Conservation (phyloP, 2,797 vertebrate species). For the Eremophila alpestris region DNA sequence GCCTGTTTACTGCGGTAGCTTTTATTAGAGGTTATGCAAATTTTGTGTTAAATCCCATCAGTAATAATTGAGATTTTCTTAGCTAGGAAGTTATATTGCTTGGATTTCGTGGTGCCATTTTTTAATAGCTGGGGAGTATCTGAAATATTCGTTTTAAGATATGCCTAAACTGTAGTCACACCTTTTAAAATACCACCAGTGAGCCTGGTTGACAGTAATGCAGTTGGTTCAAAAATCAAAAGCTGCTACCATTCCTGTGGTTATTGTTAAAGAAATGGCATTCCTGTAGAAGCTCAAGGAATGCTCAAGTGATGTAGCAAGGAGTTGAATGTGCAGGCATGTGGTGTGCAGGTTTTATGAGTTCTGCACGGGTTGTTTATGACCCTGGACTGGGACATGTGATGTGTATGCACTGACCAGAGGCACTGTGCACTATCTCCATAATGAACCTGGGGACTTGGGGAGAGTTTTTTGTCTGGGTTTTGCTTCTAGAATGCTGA, state of each 20-base stretch:
- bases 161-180: neutral
- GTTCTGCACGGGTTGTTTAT: neutral
- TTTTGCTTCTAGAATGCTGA: neutral
- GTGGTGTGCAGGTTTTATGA: neutral
- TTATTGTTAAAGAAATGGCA: neutral
- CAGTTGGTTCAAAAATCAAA: neutral
- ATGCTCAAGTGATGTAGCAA: neutral
- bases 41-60: constrained; percentile 16
- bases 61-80: constrained; percentile 23
- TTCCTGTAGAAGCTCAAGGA: neutral
- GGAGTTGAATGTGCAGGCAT: neutral
- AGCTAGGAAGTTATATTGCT: neutral
- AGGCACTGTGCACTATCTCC: neutral
- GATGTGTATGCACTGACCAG: neutral
- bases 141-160: neutral
- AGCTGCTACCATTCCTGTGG: neutral
- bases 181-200: neutral
- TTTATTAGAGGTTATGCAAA: constrained; percentile 20
- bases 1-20: neutral
- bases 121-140: neutral
- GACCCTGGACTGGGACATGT: neutral
- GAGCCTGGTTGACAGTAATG: neutral
- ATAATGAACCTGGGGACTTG: neutral
- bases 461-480: neutral
- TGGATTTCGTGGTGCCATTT: neutral